Evolutionary conservation across 1,140 invertebrate species (phyloP).

Genomic region (Rhizoglyphus robini): DNA sequence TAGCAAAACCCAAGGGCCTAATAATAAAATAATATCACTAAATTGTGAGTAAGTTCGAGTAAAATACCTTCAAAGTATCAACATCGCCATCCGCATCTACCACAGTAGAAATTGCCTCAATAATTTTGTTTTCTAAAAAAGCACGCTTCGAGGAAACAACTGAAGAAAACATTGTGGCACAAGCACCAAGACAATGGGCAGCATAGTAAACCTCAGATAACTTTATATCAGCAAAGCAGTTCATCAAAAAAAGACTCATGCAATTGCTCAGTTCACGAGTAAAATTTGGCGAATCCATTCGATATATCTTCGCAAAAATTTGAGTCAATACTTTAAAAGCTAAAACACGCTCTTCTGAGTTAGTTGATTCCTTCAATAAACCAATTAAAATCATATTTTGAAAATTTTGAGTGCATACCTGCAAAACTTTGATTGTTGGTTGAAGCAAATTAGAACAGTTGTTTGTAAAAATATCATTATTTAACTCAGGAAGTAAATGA

Average conservation of each 20-base stretch:
- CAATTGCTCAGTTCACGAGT: not conserved
- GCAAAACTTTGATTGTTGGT: not conserved
- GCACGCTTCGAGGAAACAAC: not conserved
- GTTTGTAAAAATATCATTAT: not conserved
- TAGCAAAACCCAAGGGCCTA: not conserved
- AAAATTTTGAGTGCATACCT: too few species aligned
- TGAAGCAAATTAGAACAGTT: not conserved
- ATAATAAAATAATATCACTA: too few species aligned
- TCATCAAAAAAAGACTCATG: not conserved
- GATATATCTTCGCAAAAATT: not conserved
- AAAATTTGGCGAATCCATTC: not conserved
- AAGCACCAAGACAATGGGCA: not conserved
- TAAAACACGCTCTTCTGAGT: not conserved
- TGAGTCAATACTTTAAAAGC: not conserved
- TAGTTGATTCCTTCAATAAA: not conserved
- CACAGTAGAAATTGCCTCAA: not conserved
- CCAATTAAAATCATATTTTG: too few species aligned
- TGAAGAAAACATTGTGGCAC: not conserved
- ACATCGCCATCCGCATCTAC: not conserved
- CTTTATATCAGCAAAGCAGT: not conserved
- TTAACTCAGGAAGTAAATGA: not conserved
- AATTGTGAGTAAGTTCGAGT: too few species aligned
- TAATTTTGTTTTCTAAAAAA: not conserved
- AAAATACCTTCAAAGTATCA: too few species aligned
- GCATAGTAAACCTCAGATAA: not conserved